These are phyloP conservation scores for Mungos mungo DNA, from an alignment of 2,113 vertebrate species.

Conservation along the genomic window DNA sequence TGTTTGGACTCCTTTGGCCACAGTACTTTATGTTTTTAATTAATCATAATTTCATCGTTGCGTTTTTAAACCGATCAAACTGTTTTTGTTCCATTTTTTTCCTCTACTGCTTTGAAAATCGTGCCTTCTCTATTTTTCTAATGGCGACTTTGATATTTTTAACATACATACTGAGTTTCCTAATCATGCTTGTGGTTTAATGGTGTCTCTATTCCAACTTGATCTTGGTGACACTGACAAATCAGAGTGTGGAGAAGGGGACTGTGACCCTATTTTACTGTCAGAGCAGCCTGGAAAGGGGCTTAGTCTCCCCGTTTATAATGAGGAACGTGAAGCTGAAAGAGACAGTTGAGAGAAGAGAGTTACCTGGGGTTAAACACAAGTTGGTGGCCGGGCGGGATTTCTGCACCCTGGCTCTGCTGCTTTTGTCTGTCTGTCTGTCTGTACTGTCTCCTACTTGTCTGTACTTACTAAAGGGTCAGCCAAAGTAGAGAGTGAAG, in stretches of 20 bases:
- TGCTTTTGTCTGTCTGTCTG: background rate
- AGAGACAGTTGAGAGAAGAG: background rate
- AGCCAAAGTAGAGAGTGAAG: background rate
- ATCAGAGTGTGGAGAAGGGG: background rate
- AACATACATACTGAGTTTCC: background rate
- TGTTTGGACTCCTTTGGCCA: background rate
- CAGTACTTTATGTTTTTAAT: background rate
- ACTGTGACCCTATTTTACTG: background rate
- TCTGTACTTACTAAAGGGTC: background rate
- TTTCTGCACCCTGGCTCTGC: background rate
- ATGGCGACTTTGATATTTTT: background rate
- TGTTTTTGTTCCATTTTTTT: background rate
- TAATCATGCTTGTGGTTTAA: background rate
- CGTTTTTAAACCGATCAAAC: background rate
- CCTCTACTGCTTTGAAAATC: background rate
- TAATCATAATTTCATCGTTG: background rate
- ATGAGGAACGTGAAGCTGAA: background rate
- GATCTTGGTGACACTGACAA: background rate
- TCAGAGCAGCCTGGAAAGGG: background rate
- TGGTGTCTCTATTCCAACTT: background rate
- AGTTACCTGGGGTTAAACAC: background rate
- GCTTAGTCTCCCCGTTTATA: background rate
- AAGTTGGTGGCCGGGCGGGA: background rate
- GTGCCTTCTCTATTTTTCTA: background rate
- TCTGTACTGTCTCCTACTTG: background rate